phyloP scores from a whole-genome alignment of 2,888 invertebrate genomes.

The Deilephila elpenor region DNA sequence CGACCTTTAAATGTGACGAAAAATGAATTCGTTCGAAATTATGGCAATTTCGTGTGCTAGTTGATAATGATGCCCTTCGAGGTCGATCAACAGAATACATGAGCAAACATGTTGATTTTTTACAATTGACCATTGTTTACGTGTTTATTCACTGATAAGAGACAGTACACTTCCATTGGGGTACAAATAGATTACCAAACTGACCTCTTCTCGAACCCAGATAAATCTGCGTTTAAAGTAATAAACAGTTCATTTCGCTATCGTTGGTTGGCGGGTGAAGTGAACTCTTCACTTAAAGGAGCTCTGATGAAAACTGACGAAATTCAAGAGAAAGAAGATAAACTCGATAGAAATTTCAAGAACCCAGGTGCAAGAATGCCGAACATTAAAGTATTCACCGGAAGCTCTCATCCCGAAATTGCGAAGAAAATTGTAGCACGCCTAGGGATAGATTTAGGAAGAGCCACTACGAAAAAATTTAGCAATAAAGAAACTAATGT shows the following conservation, averaged over 20 bases:
- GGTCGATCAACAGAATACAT: slow-evolving; percentile 16
- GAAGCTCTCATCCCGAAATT: slow-evolving; percentile 98
- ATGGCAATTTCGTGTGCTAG: not conserved
- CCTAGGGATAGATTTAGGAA: slow-evolving; percentile 96
- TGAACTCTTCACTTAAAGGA: slow-evolving; percentile 48
- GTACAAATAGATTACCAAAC: slow-evolving; percentile 59
- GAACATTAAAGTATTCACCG: slow-evolving; percentile 99
- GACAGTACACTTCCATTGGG: slow-evolving; percentile 58
- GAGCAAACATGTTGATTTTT: slow-evolving; percentile 25
- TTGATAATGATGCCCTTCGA: not conserved
- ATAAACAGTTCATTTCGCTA: slow-evolving; percentile 65
- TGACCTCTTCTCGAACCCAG: slow-evolving; percentile 74
- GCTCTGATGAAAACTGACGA: slow-evolving; percentile 30
- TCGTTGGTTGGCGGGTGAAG: slow-evolving; percentile 53
- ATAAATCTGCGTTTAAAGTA: slow-evolving; percentile 65
- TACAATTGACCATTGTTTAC: slow-evolving; percentile 15
- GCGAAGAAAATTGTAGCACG: slow-evolving; percentile 98
- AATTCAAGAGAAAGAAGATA: slow-evolving; percentile 39
- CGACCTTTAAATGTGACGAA: not conserved
- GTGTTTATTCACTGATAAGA: slow-evolving; percentile 37
- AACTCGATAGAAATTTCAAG: slow-evolving; percentile 45
- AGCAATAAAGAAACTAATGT: slow-evolving; percentile 99
- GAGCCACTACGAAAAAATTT: slow-evolving; percentile 99
- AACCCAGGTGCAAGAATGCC: slow-evolving; percentile 90
- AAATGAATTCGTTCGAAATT: not conserved